Evolutionary conservation across 2,888 invertebrate species (phyloP).

Genomic region (Ichneumoninae sp.): DNA sequence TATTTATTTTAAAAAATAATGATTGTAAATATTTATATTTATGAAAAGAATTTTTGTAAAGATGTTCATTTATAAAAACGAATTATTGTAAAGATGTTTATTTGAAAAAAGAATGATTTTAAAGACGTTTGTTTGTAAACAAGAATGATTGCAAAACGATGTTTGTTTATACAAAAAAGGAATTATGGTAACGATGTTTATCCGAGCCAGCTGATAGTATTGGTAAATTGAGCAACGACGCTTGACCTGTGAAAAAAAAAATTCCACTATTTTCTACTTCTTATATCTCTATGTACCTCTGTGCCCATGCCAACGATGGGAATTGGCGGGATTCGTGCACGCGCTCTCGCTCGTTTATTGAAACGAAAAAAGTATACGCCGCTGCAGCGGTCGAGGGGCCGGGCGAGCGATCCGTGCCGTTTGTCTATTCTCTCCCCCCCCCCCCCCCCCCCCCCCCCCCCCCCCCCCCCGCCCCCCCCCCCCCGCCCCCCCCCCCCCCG

Average conservation of each 20-base stretch:
- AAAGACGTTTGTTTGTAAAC: neutral
- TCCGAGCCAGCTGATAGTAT: too few species aligned
- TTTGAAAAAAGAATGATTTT: neutral
- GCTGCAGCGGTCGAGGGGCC: neutral
- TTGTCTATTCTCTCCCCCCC: conserved; percentile 9
- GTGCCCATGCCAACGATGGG: too few species aligned
- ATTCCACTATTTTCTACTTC: too few species aligned
- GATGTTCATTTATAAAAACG: too few species aligned
- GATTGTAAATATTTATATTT: neutral
- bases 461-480: neutral
- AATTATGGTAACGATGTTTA: neutral
- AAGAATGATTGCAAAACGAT: neutral
- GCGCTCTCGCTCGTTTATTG: too few species aligned
- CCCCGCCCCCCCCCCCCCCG: neutral
- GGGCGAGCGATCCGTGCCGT: neutral
- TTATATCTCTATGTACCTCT: too few species aligned
- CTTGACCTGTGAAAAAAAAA: neutral
- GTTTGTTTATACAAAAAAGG: neutral
- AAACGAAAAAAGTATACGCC: neutral
- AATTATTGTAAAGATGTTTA: neutral
- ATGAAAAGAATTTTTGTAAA: too few species aligned
- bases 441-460: neutral
- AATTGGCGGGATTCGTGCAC: too few species aligned
- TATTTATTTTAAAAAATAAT: neutral
- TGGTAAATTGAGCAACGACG: too few species aligned